Base-by-base conservation (phyloP, 2,113 vertebrate genomes). In the Eupsittula cactorum region DNA sequence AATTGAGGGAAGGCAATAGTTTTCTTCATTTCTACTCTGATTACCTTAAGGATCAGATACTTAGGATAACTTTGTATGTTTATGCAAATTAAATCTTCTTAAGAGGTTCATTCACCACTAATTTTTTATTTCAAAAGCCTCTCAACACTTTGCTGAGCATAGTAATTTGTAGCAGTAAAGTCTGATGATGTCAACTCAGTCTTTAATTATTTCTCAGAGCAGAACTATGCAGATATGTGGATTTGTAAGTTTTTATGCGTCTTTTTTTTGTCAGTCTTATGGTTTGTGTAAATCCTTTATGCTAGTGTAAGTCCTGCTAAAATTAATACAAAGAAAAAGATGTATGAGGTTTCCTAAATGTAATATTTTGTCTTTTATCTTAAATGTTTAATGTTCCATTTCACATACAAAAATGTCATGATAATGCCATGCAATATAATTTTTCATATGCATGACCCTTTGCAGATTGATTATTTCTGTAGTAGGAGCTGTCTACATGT, bases 91-190 rank as follows among this genome's bases (percentile, higher is more conserved):
- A 65, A 75, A 63, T 4, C 19, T 82, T 60, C 50, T 93, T 94
- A 68, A 94, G 50, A 95, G 23, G 37, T 96, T 92, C 33, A 60
- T 59, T 96, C 76, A 65, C 20, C 37, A 55, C n/a, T 94, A 59
- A 74, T 70, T 81, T 89, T 95, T 96, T 60, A 64, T 80, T 87
- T 95, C 55, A 86, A 93, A 95, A 88, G 13, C 14, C 93, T 93
- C 53, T 86, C 65, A 77, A 55, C 39, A 69, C 49, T 93, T 50
- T 75, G 53, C 39, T 90, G 42, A 53, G 65, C 70, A 90, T 53
- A 83, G 20, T 89, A 95, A 95, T 78, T 89, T 16, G 86, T 49
- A 86, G 5, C 62, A 88, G 28, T n/a, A 50, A 39, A 59, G 13
- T 29, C 37, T 81, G 53, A 88, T 74, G 35, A 75, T 25, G 81